Evolutionary conservation across 2,797 vertebrate species (phyloP).

Genomic region (Liasis olivaceus): DNA sequence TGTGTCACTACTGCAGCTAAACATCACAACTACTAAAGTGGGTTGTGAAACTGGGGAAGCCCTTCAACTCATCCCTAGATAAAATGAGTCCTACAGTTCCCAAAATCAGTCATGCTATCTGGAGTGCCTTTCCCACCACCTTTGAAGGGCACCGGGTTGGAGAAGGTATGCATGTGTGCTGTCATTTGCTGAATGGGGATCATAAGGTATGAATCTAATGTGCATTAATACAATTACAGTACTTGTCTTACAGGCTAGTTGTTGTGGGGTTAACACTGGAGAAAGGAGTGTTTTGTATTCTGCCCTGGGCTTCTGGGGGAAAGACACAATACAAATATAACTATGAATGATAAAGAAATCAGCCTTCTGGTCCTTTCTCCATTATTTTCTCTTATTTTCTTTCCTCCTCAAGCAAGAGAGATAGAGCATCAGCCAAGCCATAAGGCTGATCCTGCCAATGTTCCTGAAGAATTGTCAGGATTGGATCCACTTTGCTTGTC

Average conservation of each 20-base stretch:
- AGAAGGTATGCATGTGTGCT: not conserved
- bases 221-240: not conserved
- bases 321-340: too few relatives aligned
- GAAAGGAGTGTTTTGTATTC: too few relatives aligned
- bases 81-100: not conserved
- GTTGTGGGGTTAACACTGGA: too few relatives aligned
- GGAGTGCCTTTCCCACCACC: not conserved
- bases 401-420: too few relatives aligned
- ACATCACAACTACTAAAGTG: not conserved
- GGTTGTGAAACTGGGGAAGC: not conserved
- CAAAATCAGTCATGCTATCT: not conserved
- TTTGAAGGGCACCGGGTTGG: not conserved
- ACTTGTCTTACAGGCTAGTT: too few relatives aligned
- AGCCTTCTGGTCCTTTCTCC: too few relatives aligned
- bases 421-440: too few relatives aligned
- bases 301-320: too few relatives aligned
- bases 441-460: too few relatives aligned
- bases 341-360: too few relatives aligned
- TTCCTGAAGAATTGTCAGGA: constrained; percentile 6
- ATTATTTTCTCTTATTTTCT: too few relatives aligned
- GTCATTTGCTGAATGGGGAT: not conserved
- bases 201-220: not conserved
- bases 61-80: not conserved
- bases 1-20: not conserved
- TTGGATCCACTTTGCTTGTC: too few relatives aligned